A percentile compares a stretch with the other conserved stretches of the same genome.
Evolutionary conservation across 2,888 invertebrate genomes (phyloP).

Genomic region (Brachyptera putata): DNA sequence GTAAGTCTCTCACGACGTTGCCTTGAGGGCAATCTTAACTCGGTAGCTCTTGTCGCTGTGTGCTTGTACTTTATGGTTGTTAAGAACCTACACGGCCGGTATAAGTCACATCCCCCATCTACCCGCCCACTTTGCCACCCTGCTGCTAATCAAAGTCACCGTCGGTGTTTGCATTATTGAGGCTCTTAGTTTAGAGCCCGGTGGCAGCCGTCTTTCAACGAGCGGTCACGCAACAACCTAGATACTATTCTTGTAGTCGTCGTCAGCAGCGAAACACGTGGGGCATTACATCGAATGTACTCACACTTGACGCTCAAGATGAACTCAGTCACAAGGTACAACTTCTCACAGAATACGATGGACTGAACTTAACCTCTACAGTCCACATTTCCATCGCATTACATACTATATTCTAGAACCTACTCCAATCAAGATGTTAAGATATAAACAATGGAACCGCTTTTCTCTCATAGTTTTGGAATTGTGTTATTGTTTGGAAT

Average conservation of each 20-base stretch:
- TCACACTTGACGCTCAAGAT: too few relatives aligned
- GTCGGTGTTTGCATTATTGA: slow-evolving; percentile 13
- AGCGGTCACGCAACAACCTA: too few relatives aligned
- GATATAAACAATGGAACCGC: too few relatives aligned
- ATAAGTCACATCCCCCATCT: not conserved
- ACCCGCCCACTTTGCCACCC: not conserved
- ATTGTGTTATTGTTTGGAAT: slow-evolving; percentile 2
- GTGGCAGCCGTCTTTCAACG: not conserved
- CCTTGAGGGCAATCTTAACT: not conserved
- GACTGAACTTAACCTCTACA: not conserved
- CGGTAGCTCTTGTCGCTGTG: not conserved
- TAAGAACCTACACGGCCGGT: not conserved
- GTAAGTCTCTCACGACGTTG: not conserved
- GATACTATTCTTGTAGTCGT: not conserved
- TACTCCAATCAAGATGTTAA: too few relatives aligned
- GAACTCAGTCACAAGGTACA: too few relatives aligned
- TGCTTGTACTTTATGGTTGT: slow-evolving; percentile 1
- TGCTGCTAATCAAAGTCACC: slow-evolving; percentile 7
- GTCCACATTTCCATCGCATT: not conserved
- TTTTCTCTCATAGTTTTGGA: too few relatives aligned
- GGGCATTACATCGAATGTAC: too few relatives aligned
- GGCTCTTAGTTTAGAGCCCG: not conserved
- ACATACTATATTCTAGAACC: not conserved
- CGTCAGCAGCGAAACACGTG: too few relatives aligned
- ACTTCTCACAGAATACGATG: not conserved